These are phyloP conservation scores for Butorides virescens DNA, from an alignment of 2,113 vertebrate genomes.

Conservation along the genomic window DNA sequence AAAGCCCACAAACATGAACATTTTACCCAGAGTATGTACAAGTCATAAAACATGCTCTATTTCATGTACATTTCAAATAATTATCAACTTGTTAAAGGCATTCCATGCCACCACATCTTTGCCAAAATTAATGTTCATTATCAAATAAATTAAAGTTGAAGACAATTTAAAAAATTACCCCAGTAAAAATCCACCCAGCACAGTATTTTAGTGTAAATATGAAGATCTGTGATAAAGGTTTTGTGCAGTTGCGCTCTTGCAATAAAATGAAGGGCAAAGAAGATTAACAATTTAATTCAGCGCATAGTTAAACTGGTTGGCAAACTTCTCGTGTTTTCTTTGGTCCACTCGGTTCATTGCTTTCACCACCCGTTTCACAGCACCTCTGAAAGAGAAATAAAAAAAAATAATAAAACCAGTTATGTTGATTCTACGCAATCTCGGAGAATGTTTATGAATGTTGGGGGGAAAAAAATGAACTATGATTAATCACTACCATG, in stretches of 20 bases:
- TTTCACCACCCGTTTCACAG: constrained; percentile 81
- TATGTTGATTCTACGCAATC: background rate
- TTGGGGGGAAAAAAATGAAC: constrained; percentile 1
- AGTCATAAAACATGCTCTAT: background rate
- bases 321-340: constrained; percentile 93
- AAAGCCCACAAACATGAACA: background rate
- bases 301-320: constrained; percentile 97
- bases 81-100: background rate
- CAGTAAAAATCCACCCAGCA: background rate
- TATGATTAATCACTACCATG: constrained; percentile 51
- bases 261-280: no score
- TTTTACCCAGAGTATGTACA: background rate
- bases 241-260: background rate
- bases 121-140: background rate
- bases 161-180: background rate
- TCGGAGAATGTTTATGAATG: background rate
- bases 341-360: constrained; percentile 86
- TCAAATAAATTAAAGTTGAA: background rate
- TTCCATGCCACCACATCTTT: background rate
- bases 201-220: background rate
- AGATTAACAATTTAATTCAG: constrained; percentile 75
- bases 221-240: background rate
- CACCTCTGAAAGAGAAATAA: constrained; percentile 74
- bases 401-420: background rate
- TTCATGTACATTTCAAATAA: background rate